These are phyloP conservation scores for Cichladusa arquata DNA, from an alignment of 2,113 vertebrate species.

Conservation along the genomic window DNA sequence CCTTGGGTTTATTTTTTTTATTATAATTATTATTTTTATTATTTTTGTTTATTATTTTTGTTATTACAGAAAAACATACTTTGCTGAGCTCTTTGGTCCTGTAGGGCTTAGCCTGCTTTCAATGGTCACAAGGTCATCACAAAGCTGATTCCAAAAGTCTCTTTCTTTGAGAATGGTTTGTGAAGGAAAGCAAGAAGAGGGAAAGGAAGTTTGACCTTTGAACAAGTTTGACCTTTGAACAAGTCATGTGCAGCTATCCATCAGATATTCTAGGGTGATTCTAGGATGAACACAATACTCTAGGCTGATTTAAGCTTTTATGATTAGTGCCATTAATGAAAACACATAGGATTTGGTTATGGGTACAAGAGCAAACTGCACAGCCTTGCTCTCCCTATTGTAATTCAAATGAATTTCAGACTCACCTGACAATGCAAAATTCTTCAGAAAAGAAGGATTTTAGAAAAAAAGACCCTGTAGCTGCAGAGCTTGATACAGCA, in stretches of 20 bases:
- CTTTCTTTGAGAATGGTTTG: neutral
- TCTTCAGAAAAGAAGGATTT: neutral
- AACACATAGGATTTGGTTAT: neutral
- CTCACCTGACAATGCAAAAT: neutral
- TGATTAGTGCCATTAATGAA: neutral
- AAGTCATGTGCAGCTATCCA: neutral
- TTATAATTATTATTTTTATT: neutral
- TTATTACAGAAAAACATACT: neutral
- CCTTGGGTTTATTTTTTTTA: neutral
- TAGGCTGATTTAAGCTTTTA: neutral
- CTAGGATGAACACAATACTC: neutral
- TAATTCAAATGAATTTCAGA: neutral
- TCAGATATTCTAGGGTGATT: neutral
- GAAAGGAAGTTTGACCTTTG: neutral
- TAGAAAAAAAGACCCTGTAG: neutral
- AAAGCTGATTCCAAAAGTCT: neutral
- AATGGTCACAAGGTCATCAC: neutral
- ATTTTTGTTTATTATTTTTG: neutral
- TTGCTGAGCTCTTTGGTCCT: neutral
- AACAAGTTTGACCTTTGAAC: neutral
- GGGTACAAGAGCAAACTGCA: neutral
- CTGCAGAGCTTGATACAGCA: neutral
- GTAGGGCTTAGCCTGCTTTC: neutral
- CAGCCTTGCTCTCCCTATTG: neutral
- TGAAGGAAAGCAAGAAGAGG: neutral